These are phyloP conservation scores for Therioaphis trifolii DNA, from an alignment of 2,888 invertebrate species.

Conservation along the genomic window DNA sequence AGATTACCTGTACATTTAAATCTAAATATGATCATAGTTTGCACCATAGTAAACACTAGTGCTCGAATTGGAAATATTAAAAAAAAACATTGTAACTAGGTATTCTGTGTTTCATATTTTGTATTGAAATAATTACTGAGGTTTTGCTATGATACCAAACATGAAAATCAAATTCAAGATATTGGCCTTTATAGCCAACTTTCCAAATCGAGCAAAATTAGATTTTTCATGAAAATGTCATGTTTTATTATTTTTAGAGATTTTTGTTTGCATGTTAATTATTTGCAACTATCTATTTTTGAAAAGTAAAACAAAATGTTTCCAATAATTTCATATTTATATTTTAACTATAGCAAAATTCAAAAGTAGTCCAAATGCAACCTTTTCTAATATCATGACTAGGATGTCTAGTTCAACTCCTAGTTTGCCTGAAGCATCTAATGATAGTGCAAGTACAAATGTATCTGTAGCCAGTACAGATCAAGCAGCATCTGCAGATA, in stretches of 20 bases:
- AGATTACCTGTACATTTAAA: conserved; percentile 13
- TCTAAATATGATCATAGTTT: conserved; percentile 34
- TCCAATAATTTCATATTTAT: background rate
- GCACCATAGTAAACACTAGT: conserved; percentile 30
- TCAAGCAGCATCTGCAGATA: conserved; percentile 95
- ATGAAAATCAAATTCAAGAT: background rate
- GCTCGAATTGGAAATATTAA: conserved; percentile 28
- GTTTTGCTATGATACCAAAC: background rate
- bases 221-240: background rate
- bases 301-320: background rate
- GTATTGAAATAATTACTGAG: background rate
- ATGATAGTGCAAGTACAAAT: conserved; percentile 69
- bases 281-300: background rate
- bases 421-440: conserved; percentile 87
- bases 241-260: conserved; percentile 11
- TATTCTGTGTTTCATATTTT: too few relatives aligned
- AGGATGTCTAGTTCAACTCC: conserved; percentile 96
- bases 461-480: conserved; percentile 92
- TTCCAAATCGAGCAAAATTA: conserved; percentile 21
- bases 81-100: too few relatives aligned
- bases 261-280: conserved; percentile 37
- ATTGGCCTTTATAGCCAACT: background rate
- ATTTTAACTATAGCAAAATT: conserved; percentile 25
- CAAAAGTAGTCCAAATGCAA: conserved; percentile 48
- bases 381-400: conserved; percentile 51